Conservation (phyloP, 2,113 vertebrate genomes). For the Galemys pyrenaicus region DNA sequence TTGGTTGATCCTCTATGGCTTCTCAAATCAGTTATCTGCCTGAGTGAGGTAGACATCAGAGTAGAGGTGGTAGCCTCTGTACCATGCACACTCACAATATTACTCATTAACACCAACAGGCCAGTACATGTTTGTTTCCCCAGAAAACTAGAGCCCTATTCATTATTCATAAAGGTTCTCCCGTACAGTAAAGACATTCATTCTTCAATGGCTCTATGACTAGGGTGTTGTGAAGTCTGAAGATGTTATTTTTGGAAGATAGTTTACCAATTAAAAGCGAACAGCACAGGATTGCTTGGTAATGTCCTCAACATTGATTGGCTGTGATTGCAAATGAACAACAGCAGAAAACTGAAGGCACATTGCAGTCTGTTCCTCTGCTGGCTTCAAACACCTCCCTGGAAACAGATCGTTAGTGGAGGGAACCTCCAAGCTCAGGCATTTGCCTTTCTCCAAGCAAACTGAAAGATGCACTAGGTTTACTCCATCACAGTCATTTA, state of each 20-base stretch:
- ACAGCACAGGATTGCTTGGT: conserved; percentile 31
- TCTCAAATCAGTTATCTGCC: conserved; percentile 68
- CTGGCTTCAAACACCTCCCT: background rate
- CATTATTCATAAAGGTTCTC: conserved; percentile 68
- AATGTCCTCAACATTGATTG: conserved; percentile 60
- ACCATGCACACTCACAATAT: conserved; percentile 57
- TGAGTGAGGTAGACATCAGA: conserved; percentile 49
- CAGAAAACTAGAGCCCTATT: conserved; percentile 76
- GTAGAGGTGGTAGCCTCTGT: conserved; percentile 44
- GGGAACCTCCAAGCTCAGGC: background rate
- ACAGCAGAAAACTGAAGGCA: background rate
- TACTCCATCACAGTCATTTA: conserved; percentile 51
- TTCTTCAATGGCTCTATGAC: conserved; percentile 71
- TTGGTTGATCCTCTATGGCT: background rate
- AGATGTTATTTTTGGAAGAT: conserved; percentile 79
- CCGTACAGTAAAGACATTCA: conserved; percentile 74
- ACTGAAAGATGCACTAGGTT: conserved; percentile 31
- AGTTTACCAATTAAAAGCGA: conserved; percentile 70
- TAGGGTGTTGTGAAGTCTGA: conserved; percentile 62
- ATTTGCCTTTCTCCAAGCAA: conserved; percentile 3
- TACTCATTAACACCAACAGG: conserved; percentile 60
- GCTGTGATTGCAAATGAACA: conserved; percentile 42
- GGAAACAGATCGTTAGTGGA: background rate
- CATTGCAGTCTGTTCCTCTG: background rate
- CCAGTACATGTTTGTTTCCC: conserved; percentile 70